Evolutionary conservation across 2,888 invertebrate species (phyloP).

Genomic region (Dione juno): DNA sequence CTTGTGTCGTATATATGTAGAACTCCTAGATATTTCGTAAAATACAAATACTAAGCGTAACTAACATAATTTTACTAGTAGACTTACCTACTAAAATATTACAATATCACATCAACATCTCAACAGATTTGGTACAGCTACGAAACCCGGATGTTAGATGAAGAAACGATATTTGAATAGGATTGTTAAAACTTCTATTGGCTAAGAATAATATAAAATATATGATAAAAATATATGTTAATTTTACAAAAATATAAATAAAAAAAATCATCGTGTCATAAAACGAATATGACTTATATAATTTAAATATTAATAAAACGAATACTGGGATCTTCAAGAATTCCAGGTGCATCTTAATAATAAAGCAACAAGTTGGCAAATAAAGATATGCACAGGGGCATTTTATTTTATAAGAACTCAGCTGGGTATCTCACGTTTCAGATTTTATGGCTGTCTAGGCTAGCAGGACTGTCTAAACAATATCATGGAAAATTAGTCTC

Average conservation of each 20-base stretch:
- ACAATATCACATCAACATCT: no score
- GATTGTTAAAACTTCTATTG: neutral
- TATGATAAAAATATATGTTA: neutral
- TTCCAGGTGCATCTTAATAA: constrained; percentile 47
- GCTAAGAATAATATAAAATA: neutral
- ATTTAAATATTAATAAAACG: constrained; percentile 10
- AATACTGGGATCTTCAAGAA: constrained; percentile 18
- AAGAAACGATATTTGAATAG: no score
- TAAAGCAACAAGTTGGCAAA: constrained; percentile 58
- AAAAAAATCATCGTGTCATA: neutral
- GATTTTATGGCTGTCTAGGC: constrained; percentile 60
- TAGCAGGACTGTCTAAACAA: constrained; percentile 33
- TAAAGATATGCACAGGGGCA: constrained; percentile 64
- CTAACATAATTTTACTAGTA: no score
- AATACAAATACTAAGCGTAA: no score
- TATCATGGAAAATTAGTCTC: constrained; percentile 36
- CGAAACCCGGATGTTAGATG: no score
- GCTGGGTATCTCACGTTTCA: constrained; percentile 73
- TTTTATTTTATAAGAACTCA: constrained; percentile 62
- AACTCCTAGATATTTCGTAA: no score
- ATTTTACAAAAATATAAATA: neutral
- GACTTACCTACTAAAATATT: no score
- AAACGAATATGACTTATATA: neutral
- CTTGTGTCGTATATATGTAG: no score
- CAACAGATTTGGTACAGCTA: no score